Base-by-base conservation (phyloP, 1,140 invertebrate species). In the Homalodisca vitripennis region DNA sequence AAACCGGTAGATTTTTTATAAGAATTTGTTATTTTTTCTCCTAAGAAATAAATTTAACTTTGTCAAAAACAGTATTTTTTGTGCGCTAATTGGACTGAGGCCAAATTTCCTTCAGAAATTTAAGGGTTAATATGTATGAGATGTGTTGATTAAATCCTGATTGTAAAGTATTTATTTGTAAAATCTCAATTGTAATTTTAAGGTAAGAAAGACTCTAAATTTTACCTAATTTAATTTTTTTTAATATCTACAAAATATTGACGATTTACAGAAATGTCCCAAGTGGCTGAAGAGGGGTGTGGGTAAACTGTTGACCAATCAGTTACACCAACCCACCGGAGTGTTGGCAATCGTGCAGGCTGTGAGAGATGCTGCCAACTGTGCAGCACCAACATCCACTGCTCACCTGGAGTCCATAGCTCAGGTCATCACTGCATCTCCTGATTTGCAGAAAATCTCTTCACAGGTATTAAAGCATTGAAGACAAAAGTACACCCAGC, bases 321-420 rank as follows among this genome's bases (percentile, higher is more conserved):
- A 82, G 64, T 78, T 92, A 24, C 76, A 84, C 51, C 77, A 82
- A 72, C 75, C 84, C 1, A 84, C 85, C 75, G 90, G 90, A 12
- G 78, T 90, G 34, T 69, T 83, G 24, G 81, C 83, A n/a, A 74
- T 89, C 1, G 82, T 88, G 29, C 75, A 81, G 72, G 85, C 85
- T 66, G 84, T 91, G 73, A 83, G 88, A 66, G 85, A 88, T 70
- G 82, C 83, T 68, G 78, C 80, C 67, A 78, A 83, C 71, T 51
- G 78, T 27, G 82, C 73, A 79, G 85, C 74, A 82, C 77, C 67
- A 22, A 79, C 79, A 70, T 82, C 87, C 71, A 90, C 88, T 88
- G 83, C 84, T 73, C 86, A 86, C 79, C 78, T 89, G 74, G 85
- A 89, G 74, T 78, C 86, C 74, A 80, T 90, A 69, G 85, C 84